A percentile compares a stretch with the other conserved stretches of the same genome.
These are phyloP conservation scores for Sebastes nivosus DNA, from an alignment of 2,797 vertebrate genomes.

Conservation along the genomic window DNA sequence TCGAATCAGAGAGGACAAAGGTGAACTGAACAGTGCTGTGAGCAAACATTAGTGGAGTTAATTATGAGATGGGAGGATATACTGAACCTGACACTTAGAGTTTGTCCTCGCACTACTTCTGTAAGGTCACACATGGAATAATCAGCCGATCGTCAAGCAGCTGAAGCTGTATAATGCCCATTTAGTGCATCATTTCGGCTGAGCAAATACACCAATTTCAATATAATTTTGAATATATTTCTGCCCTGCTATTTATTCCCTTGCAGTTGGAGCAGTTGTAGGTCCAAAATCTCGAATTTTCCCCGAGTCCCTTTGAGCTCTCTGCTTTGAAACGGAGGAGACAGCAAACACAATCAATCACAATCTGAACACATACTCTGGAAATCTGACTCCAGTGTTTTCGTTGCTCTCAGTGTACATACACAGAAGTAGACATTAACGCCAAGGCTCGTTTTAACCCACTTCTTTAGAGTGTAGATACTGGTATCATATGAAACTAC, in stretches of 20 bases:
- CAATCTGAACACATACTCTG: not conserved
- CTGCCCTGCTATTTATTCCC: not conserved
- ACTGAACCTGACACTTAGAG: too few relatives aligned
- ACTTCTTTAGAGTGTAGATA: too few relatives aligned
- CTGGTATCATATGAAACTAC: too few relatives aligned
- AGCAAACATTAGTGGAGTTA: conserved; percentile 16
- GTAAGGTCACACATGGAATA: not conserved
- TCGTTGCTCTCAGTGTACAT: too few relatives aligned
- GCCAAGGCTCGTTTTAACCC: too few relatives aligned
- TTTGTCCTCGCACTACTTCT: not conserved
- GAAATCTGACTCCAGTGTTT: not conserved
- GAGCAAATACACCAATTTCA: not conserved
- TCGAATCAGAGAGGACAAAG: not conserved
- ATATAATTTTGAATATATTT: not conserved
- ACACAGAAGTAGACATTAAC: too few relatives aligned
- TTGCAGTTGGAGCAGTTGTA: not conserved
- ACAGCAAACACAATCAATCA: not conserved
- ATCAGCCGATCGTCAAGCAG: not conserved
- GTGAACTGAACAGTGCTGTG: not conserved
- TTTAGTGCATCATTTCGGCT: not conserved
- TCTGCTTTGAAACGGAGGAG: not conserved
- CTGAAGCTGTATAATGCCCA: not conserved
- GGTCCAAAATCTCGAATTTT: not conserved
- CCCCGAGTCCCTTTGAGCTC: not conserved
- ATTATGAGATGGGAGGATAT: conserved; percentile 8